Base-by-base conservation (phyloP, 2,797 vertebrate genomes). In the Prionace glauca region DNA sequence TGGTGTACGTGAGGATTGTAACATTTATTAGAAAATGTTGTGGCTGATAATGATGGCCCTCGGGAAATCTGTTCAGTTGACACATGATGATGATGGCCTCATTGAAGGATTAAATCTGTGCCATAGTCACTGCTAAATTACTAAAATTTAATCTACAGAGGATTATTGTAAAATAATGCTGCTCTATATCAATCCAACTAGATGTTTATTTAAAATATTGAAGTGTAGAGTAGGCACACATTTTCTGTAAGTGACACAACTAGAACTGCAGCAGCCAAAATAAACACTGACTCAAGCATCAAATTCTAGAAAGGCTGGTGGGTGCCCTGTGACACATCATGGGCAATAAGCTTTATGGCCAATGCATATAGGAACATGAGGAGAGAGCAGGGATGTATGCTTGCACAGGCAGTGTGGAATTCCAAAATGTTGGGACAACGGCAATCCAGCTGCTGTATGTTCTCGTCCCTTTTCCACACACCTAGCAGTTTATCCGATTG, bases 31-130 rank as follows among this genome's bases (percentile, higher is more conserved):
- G 72, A 74, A 74, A 69, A 45, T 94, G 93, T 50, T 14, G 29
- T 94, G 71, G 45, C 12, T 94, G 93, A 74, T 94, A 94, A 94
- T 72, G 93, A 74, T 74, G 69, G 45, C 93, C 45, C 36, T 41
- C 3, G 2, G 93, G 93, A 41, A 74, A 45, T 56, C 45, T 74
- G 45, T 56, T 45, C 41, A 72, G 71, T 56, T 94, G 71, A 94
- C 50, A 45, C 45, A 94, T 94, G 93, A 94, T 94, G 45, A 94
- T 94, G 45, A 94, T 94, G 45, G 67, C 41, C 71, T 94, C 45
- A 56, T 45, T 56, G 45, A 74, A 74, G 72, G 93, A 94, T 74
- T 94, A 94, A 94, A 94, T 94, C 69, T 50, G 0, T 94, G 69
- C 12, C 41, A 74, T 56, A 74, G 74, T 74, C 41, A 7, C 93